Conservation (phyloP, 2,888 invertebrate genomes). For the Acronicta psi region DNA sequence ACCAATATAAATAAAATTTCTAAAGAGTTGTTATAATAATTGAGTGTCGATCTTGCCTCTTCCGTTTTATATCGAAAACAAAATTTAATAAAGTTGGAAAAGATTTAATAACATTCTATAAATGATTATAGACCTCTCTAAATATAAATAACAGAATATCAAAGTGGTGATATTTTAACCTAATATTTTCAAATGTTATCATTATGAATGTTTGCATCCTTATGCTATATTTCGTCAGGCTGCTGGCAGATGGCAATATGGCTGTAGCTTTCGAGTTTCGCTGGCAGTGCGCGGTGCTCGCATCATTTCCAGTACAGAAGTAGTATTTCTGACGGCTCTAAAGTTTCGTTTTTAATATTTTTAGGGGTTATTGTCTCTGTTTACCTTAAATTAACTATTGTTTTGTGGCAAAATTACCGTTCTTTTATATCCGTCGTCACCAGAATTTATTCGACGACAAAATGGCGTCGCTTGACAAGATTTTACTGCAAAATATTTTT, state of each 20-base stretch:
- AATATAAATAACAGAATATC: no score
- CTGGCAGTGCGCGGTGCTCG: conserved; percentile 87
- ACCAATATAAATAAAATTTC: no score
- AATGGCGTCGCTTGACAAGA: conserved; percentile 89
- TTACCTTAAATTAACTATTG: conserved; percentile 77
- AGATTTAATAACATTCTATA: no score
- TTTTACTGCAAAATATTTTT: conserved; percentile 86
- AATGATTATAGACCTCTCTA: no score
- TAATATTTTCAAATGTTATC: neutral
- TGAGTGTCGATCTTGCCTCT: no score
- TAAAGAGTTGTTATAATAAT: no score
- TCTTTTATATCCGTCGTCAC: conserved; percentile 87
- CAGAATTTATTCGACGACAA: conserved; percentile 88
- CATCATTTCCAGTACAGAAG: conserved; percentile 80
- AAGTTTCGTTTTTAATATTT: conserved; percentile 85
- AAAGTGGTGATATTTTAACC: no score
- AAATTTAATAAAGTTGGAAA: no score
- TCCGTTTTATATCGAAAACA: no score
- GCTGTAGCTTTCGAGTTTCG: conserved; percentile 87
- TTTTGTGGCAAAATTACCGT: conserved; percentile 76
- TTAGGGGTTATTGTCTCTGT: conserved; percentile 79
- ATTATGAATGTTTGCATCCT: conserved; percentile 43
- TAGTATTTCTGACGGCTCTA: conserved; percentile 83
- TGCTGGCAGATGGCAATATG: conserved; percentile 85
- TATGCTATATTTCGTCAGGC: conserved; percentile 63